Evolutionary conservation across 2,113 vertebrate species (phyloP).

Genomic region (Calonectris borealis): DNA sequence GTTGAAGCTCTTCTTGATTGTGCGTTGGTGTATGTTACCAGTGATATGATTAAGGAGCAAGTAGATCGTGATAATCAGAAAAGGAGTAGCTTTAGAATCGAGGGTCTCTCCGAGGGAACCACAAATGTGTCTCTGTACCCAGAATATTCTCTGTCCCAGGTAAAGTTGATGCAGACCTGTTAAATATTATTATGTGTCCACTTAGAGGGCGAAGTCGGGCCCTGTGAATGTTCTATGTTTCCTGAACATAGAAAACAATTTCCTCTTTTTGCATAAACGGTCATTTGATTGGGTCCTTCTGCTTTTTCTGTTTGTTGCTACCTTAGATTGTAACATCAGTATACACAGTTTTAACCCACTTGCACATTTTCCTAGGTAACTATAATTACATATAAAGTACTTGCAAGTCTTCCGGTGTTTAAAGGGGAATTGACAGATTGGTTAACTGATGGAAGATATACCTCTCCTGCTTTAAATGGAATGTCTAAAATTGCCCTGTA

Average conservation of each 20-base stretch:
- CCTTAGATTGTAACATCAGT: neutral
- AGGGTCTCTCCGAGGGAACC: neutral
- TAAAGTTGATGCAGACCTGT: neutral
- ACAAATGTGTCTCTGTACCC: neutral
- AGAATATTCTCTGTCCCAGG: neutral
- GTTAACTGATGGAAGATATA: neutral
- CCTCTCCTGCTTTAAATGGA: neutral
- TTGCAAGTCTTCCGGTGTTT: neutral
- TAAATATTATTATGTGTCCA: neutral
- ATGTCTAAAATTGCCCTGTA: neutral
- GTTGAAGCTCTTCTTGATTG: constrained; percentile 89
- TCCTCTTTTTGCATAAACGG: neutral
- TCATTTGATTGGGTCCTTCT: neutral
- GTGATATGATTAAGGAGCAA: constrained; percentile 1
- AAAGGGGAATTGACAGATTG: neutral
- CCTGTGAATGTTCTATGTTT: neutral
- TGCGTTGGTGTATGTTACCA: constrained; percentile 67
- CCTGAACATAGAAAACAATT: neutral
- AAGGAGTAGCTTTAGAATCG: neutral
- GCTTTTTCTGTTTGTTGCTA: neutral
- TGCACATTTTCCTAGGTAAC: neutral
- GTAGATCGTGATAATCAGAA: neutral
- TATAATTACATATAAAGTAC: neutral
- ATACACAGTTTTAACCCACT: neutral
- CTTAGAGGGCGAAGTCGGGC: neutral